A percentile compares a stretch with the other conserved stretches of the same genome.
These are phyloP conservation scores for Synergus umbraculus DNA, from an alignment of 2,888 invertebrate species.

Conservation along the genomic window DNA sequence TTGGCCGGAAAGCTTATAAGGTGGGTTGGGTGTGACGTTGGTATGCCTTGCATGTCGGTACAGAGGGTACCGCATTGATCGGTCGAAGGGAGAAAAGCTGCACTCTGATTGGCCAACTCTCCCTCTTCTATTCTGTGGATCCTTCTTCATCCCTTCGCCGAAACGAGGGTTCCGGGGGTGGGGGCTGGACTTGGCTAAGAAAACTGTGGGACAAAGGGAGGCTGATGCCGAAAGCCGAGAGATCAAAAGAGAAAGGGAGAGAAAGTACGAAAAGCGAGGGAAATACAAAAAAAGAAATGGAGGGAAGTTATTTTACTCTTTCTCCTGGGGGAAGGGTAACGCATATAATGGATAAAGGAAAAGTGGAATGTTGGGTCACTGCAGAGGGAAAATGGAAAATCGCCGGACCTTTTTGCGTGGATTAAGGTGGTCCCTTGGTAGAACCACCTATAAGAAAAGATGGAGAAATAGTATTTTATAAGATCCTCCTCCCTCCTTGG, in stretches of 20 bases:
- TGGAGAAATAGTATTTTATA: slow-evolving; percentile 41
- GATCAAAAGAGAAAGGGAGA: slow-evolving; percentile 45
- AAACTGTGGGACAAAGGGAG: slow-evolving; percentile 38
- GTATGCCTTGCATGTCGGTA: slow-evolving; percentile 70
- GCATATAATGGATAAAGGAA: background rate
- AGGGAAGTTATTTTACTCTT: background rate
- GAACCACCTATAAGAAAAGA: slow-evolving; percentile 41
- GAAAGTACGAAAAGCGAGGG: background rate
- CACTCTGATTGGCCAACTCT: slow-evolving; percentile 70
- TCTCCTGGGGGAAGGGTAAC: background rate
- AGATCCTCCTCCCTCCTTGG: slow-evolving; percentile 19
- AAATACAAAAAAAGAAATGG: background rate
- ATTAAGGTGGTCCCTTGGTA: slow-evolving; percentile 37
- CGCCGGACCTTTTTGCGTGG: slow-evolving; percentile 28
- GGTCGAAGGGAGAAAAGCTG: slow-evolving; percentile 68
- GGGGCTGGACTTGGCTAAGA: slow-evolving; percentile 39
- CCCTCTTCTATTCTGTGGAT: slow-evolving; percentile 61
- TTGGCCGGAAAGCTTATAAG: slow-evolving; percentile 51
- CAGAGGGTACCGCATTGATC: slow-evolving; percentile 75
- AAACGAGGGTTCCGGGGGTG: slow-evolving; percentile 42
- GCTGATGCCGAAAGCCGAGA: slow-evolving; percentile 1
- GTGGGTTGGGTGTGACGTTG: slow-evolving; percentile 60
- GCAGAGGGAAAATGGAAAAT: slow-evolving; percentile 38
- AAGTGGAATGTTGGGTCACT: slow-evolving; percentile 37
- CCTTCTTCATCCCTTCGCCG: slow-evolving; percentile 56